These are phyloP conservation scores for Neolamprologus cancellatus DNA, from an alignment of 2,113 vertebrate species.

Conservation along the genomic window DNA sequence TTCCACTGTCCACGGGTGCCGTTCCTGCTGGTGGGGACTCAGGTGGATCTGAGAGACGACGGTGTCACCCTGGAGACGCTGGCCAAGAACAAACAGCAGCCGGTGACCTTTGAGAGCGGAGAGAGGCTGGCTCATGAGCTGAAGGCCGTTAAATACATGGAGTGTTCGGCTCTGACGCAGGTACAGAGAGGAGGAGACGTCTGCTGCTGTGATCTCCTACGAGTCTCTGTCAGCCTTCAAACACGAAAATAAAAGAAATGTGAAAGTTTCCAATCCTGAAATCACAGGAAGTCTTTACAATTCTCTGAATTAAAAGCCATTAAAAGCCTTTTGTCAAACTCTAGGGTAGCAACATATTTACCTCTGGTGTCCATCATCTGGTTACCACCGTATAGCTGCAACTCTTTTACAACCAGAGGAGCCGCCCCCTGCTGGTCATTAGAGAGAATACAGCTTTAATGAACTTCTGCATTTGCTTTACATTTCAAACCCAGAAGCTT, in stretches of 20 bases:
- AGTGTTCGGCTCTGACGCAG: conserved; percentile 78
- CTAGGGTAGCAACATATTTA: not conserved
- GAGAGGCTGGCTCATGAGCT: conserved; percentile 89
- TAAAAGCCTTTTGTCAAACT: not conserved
- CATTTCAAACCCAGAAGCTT: not conserved
- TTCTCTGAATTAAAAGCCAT: not conserved
- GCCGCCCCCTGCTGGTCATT: not conserved
- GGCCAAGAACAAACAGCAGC: conserved; percentile 96
- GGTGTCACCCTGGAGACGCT: conserved; percentile 90
- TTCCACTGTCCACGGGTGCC: not conserved
- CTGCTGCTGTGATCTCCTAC: not conserved
- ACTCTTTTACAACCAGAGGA: not conserved
- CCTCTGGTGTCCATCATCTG: not conserved
- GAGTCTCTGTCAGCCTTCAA: not conserved
- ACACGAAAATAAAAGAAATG: not conserved
- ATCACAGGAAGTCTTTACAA: not conserved
- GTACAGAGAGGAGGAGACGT: fast-evolving
- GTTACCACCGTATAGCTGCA: fast-evolving
- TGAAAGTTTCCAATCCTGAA: not conserved
- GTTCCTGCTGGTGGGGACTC: conserved; percentile 87
- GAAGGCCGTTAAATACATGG: conserved; percentile 92
- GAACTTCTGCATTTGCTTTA: fast-evolving
- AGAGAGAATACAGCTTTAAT: not conserved
- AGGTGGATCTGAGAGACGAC: conserved; percentile 92
- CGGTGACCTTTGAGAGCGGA: conserved; percentile 84